A percentile compares a stretch with the other conserved stretches of the same genome.
phyloP scores from a whole-genome alignment of 1,140 invertebrate genomes.

The Drosophila ohnishii region DNA sequence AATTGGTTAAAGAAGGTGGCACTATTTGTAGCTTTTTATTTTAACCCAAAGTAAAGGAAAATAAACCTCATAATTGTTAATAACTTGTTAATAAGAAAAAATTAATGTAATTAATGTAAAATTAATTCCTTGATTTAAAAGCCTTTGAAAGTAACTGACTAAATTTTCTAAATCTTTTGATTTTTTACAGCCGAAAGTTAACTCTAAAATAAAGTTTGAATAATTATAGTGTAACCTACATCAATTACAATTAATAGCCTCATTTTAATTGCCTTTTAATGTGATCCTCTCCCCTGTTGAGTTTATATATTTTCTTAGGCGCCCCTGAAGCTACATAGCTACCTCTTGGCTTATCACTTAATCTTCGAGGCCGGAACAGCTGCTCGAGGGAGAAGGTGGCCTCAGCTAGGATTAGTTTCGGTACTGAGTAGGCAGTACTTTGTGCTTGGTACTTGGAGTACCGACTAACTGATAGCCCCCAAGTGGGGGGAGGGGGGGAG shows the following conservation, averaged over 20 bases:
- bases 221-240: not conserved
- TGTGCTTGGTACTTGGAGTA: not conserved
- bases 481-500: not conserved
- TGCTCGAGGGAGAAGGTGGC: conserved; percentile 32
- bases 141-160: no score
- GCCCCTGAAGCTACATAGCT: conserved; percentile 11
- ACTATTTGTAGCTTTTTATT: no score
- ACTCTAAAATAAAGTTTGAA: not conserved
- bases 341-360: conserved; percentile 34
- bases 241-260: not conserved
- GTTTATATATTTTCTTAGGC: not conserved
- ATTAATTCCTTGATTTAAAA: no score
- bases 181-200: not conserved
- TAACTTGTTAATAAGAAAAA: no score
- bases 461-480: conserved; percentile 33
- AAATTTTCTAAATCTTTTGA: no score
- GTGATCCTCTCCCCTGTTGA: conserved; percentile 1
- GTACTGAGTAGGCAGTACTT: not conserved
- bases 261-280: not conserved
- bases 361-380: conserved; percentile 50
- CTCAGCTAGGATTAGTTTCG: conserved; percentile 17
- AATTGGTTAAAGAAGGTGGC: no score
- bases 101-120: no score
- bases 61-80: no score
- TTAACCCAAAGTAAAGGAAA: no score